These are phyloP conservation scores for Orius laevigatus DNA, from an alignment of 1,140 invertebrate species.

Conservation along the genomic window DNA sequence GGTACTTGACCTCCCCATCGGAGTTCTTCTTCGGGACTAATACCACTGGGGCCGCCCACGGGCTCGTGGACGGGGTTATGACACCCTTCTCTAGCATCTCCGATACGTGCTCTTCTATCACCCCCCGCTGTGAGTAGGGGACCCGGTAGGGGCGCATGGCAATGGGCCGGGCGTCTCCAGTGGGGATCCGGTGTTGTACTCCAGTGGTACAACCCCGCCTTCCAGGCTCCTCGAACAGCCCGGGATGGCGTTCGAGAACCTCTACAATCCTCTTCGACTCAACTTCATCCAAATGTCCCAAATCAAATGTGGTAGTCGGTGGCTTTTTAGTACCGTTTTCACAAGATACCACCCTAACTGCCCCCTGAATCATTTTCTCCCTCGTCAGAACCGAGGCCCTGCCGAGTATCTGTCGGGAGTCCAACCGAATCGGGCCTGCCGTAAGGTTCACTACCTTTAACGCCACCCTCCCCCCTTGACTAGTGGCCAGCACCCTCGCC, in stretches of 20 bases:
- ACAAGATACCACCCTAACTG: neutral
- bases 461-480: too few species aligned
- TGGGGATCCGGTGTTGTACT: slow-evolving; percentile 10
- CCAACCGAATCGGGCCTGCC: too few species aligned
- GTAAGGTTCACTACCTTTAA: too few species aligned
- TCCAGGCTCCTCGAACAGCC: neutral
- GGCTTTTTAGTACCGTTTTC: neutral
- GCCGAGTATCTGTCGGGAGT: too few species aligned
- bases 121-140: neutral
- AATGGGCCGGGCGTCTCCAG: slow-evolving; percentile 11
- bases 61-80: slow-evolving; percentile 4
- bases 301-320: neutral
- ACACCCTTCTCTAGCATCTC: slow-evolving; percentile 12
- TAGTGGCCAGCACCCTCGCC: neutral
- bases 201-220: slow-evolving; percentile 1
- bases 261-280: neutral
- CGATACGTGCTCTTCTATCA: slow-evolving; percentile 4
- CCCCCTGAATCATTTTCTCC: neutral
- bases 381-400: too few species aligned
- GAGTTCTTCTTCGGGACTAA: slow-evolving; percentile 12
- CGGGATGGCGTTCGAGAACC: too few species aligned
- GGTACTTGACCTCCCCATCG: slow-evolving; percentile 21
- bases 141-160: slow-evolving; percentile 2
- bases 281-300: neutral
- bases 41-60: slow-evolving; percentile 12